Evolutionary conservation across 2,888 invertebrate species (phyloP).

Genomic region (Rhingia rostrata): DNA sequence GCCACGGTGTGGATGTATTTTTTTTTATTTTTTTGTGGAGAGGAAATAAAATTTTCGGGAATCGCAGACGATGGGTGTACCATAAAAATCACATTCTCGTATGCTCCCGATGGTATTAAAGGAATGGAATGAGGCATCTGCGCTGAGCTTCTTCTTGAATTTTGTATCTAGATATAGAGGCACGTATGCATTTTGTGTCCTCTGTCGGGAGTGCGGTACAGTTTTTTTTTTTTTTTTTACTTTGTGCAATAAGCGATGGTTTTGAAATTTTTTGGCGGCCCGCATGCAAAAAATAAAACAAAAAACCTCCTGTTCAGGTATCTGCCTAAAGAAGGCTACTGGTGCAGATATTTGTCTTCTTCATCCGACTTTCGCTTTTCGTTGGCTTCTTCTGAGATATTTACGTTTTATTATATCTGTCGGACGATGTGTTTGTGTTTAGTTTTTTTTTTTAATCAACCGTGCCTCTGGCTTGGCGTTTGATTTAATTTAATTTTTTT

Average conservation of each 20-base stretch:
- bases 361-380: slow-evolving; percentile 46
- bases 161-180: slow-evolving; percentile 10
- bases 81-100: slow-evolving; percentile 49
- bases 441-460: slow-evolving; percentile 9
- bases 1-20: too few species aligned
- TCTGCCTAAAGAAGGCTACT: slow-evolving; percentile 8
- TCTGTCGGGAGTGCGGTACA: too few species aligned
- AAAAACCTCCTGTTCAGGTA: slow-evolving; percentile 5
- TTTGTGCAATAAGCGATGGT: neutral
- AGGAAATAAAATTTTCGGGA: slow-evolving; percentile 36
- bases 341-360: slow-evolving; percentile 21
- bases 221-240: slow-evolving; percentile 6
- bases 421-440: neutral
- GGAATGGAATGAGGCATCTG: slow-evolving; percentile 49
- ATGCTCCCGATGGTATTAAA: slow-evolving; percentile 6
- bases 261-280: too few species aligned
- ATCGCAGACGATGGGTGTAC: slow-evolving; percentile 44
- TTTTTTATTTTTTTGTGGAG: slow-evolving; percentile 16
- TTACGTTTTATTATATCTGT: slow-evolving; percentile 14
- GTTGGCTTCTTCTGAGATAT: slow-evolving; percentile 26
- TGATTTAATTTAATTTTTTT: slow-evolving; percentile 56
- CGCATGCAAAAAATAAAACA: neutral
- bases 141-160: slow-evolving; percentile 26
- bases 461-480: slow-evolving; percentile 11
- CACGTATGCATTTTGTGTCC: neutral